Conservation (phyloP, 2,888 invertebrate species). For the Scaptomyza caliginosa region DNA sequence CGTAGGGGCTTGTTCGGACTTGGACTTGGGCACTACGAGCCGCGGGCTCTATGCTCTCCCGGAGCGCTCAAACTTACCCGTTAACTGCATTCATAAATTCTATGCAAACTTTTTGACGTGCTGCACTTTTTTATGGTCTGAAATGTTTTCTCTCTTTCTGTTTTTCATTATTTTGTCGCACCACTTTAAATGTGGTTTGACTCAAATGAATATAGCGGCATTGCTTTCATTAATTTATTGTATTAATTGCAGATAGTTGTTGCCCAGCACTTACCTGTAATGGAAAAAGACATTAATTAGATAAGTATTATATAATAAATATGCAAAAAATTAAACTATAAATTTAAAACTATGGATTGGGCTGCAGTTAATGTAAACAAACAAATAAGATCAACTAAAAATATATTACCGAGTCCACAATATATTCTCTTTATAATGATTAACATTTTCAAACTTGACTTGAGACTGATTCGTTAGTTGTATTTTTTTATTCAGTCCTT, state of each 20-base stretch:
- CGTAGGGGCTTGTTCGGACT: slow-evolving; percentile 24
- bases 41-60: slow-evolving; percentile 10
- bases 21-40: slow-evolving; percentile 13
- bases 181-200: slow-evolving; percentile 14
- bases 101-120: slow-evolving; percentile 68
- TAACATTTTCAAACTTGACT: not conserved
- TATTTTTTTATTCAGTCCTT: slow-evolving; percentile 28
- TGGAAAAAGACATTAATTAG: slow-evolving; percentile 21
- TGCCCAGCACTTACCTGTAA: slow-evolving; percentile 58
- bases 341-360: not conserved
- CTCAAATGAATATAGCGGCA: slow-evolving; percentile 24
- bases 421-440: not conserved
- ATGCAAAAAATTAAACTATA: not conserved
- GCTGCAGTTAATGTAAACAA: not conserved
- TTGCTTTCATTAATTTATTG: slow-evolving; percentile 15
- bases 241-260: slow-evolving; percentile 37
- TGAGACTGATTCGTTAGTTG: slow-evolving; percentile 12
- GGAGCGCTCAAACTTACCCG: slow-evolving; percentile 67
- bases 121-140: slow-evolving; percentile 60
- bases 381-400: not conserved
- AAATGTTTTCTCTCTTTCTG: slow-evolving; percentile 52
- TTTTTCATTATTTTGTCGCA: slow-evolving; percentile 22
- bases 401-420: not conserved
- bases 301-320: slow-evolving; percentile 5
- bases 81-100: slow-evolving; percentile 77